phyloP scores from a whole-genome alignment of 2,113 vertebrate species.

The Peromyscus maniculatus region DNA sequence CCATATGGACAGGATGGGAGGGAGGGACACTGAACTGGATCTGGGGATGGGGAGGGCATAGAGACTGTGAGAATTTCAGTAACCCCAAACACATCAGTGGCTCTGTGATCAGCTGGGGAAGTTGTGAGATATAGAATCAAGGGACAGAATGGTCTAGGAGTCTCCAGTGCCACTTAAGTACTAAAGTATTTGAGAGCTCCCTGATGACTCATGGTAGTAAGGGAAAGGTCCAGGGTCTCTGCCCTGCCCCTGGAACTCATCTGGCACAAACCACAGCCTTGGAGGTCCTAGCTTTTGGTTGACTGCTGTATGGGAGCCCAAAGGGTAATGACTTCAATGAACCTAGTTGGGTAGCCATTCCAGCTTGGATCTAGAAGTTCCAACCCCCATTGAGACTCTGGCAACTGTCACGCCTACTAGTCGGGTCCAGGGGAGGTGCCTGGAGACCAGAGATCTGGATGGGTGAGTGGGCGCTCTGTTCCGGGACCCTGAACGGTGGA shows the following conservation, averaged over 20 bases:
- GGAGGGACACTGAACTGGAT: rapidly evolving
- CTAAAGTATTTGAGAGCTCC: too few species aligned
- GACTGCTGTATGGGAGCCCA: rapidly evolving
- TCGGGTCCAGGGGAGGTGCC: too few species aligned
- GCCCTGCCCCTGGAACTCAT: rapidly evolving
- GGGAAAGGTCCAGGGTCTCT: neutral
- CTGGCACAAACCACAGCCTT: neutral
- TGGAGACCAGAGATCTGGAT: too few species aligned
- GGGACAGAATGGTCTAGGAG: neutral
- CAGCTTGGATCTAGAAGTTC: too few species aligned
- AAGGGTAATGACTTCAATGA: neutral
- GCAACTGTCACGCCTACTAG: too few species aligned
- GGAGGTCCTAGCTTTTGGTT: neutral
- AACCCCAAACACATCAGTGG: neutral
- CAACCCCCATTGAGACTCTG: too few species aligned
- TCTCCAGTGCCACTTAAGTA: rapidly evolving
- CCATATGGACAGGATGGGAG: neutral
- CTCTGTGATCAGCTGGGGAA: neutral
- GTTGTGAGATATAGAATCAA: neutral
- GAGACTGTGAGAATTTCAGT: neutral
- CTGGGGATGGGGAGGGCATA: too few species aligned
- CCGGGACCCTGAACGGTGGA: too few species aligned
- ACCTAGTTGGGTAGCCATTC: neutral
- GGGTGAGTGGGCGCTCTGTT: too few species aligned
- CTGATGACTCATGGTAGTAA: rapidly evolving